A percentile compares a stretch with the other conserved stretches of the same genome.
Evolutionary conservation across 2,888 invertebrate genomes (phyloP).

Genomic region (Dioctria rufipes): DNA sequence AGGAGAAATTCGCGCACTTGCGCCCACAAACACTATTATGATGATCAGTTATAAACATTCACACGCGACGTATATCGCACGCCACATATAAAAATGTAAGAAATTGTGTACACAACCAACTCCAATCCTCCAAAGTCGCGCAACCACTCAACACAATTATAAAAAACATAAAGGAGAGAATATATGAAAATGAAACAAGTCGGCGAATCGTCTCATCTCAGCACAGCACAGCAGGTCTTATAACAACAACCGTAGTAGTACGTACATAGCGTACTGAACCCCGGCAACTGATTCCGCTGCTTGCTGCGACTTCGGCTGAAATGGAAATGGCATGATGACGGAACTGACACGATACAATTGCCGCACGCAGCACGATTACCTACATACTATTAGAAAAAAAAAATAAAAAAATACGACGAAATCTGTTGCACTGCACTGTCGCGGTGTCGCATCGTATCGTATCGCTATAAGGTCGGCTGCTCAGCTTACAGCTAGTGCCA

Average conservation of each 20-base stretch:
- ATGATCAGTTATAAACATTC: constrained; percentile 25
- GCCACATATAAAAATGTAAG: background rate
- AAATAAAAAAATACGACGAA: constrained; percentile 24
- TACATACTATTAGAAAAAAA: constrained; percentile 15
- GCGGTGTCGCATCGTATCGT: background rate
- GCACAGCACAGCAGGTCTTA: no score
- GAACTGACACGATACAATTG: constrained; percentile 28
- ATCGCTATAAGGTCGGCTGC: background rate
- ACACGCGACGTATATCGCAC: background rate
- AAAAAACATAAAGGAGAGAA: background rate
- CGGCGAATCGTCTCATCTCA: no score
- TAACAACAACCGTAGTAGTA: no score
- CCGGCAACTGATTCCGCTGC: background rate
- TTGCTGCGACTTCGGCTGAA: constrained; percentile 31
- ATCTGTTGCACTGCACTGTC: constrained; percentile 37
- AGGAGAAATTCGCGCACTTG: constrained; percentile 53
- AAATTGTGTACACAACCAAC: background rate
- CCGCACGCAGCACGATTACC: constrained; percentile 39
- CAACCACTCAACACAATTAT: constrained; percentile 41
- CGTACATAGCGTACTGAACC: background rate
- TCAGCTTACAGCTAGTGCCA: no score
- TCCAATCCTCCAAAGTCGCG: background rate
- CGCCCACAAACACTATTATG: constrained; percentile 44
- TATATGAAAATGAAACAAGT: constrained; percentile 17
- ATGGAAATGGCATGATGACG: constrained; percentile 42